Conservation (phyloP, 2,888 invertebrate genomes). For the Atherix ibis region DNA sequence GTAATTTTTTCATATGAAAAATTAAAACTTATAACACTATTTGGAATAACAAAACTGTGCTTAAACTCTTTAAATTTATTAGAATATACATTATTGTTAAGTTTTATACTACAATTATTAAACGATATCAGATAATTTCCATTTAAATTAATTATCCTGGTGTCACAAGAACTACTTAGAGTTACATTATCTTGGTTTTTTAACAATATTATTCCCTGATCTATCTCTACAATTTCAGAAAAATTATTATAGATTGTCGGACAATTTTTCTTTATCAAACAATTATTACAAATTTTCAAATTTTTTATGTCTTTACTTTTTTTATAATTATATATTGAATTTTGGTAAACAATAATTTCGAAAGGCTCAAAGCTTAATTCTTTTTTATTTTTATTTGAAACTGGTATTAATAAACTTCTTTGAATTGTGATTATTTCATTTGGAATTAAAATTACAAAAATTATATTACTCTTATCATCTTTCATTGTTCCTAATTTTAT, state of each 20-base stretch:
- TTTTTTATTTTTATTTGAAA: neutral
- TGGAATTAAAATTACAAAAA: constrained; percentile 6
- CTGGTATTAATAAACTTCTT: constrained; percentile 1
- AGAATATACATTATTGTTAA: constrained; percentile 2
- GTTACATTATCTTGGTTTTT: neutral
- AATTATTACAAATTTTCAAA: neutral
- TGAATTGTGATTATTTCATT: neutral
- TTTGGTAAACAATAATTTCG: constrained; percentile 1
- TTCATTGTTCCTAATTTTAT: constrained; percentile 6
- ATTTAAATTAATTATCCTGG: neutral
- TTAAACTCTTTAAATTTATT: constrained; percentile 6
- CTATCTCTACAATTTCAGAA: neutral
- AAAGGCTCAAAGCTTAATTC: constrained; percentile 1
- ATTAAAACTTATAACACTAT: neutral
- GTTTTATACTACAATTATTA: constrained; percentile 3
- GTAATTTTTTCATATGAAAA: neutral
- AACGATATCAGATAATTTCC: constrained; percentile 4
- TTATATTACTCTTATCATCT: constrained; percentile 5
- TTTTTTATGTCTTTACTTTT: neutral
- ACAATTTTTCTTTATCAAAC: constrained; percentile 3
- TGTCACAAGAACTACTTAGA: constrained; percentile 3
- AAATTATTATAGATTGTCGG: neutral
- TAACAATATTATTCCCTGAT: constrained; percentile 1
- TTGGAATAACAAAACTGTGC: constrained; percentile 6
- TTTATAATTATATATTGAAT: neutral